Evolutionary conservation across 2,888 invertebrate species (phyloP).

Genomic region (Synergus umbraculus): DNA sequence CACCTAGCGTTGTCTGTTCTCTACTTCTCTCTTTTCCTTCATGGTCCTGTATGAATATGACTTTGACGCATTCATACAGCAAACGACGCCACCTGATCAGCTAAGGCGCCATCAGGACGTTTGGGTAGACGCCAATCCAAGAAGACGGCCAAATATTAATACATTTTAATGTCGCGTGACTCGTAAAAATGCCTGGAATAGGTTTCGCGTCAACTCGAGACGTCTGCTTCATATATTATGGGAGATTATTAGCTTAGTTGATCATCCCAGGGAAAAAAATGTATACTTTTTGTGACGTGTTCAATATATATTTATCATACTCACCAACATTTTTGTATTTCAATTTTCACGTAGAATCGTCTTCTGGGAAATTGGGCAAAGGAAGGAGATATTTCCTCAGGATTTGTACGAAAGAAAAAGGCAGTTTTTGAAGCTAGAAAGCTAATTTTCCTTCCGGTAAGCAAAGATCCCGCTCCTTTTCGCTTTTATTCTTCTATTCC

Average conservation of each 20-base stretch:
- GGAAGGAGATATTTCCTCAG: background rate
- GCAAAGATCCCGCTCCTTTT: background rate
- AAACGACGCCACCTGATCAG: conserved; percentile 62
- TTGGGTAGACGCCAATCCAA: conserved; percentile 63
- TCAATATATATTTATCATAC: too few species aligned
- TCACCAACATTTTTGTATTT: background rate
- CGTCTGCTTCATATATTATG: too few species aligned
- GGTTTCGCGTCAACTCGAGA: too few species aligned
- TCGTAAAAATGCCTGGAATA: background rate
- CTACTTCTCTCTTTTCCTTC: background rate
- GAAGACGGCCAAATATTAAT: conserved; percentile 63
- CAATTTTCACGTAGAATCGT: background rate
- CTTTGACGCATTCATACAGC: conserved; percentile 27
- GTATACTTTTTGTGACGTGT: too few species aligned
- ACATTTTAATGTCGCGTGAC: conserved; percentile 55
- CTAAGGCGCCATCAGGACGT: conserved; percentile 53
- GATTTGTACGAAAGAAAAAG: background rate
- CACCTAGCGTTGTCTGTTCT: conserved; percentile 32
- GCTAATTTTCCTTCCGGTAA: conserved; percentile 14
- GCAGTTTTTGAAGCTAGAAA: background rate
- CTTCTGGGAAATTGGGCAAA: background rate
- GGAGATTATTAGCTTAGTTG: too few species aligned
- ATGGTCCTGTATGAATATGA: background rate
- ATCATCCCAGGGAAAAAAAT: too few species aligned
- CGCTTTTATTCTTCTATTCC: background rate